Evolutionary conservation across 2,797 vertebrate species (phyloP).

Genomic region (Semaprochilodus insignis): DNA sequence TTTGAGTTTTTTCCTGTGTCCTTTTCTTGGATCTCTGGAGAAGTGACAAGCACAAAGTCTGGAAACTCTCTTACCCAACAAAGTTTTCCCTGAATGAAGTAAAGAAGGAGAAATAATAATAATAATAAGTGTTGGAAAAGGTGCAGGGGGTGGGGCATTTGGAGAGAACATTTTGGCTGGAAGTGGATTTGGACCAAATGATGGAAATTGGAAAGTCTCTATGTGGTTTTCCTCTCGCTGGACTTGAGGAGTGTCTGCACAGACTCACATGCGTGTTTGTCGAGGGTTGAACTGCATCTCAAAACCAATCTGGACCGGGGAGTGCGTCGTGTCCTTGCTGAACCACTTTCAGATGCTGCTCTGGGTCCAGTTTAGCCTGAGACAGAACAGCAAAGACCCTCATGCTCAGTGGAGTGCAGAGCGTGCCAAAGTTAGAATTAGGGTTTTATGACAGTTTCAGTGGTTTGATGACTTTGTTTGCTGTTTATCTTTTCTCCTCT

Average conservation of each 20-base stretch:
- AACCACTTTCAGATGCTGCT: background rate
- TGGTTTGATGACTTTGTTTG: background rate
- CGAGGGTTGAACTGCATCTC: background rate
- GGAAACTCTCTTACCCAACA: slow-evolving; percentile 36
- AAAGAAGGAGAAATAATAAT: slow-evolving; percentile 34
- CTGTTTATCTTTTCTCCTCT: background rate
- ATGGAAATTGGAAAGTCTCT: slow-evolving; percentile 71
- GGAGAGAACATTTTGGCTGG: slow-evolving; percentile 60
- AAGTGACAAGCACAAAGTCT: slow-evolving; percentile 57
- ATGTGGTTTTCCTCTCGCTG: slow-evolving; percentile 67
- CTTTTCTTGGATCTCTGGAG: slow-evolving; percentile 61
- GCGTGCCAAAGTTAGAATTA: background rate
- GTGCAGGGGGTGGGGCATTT: background rate
- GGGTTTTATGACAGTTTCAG: background rate
- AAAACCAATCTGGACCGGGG: background rate
- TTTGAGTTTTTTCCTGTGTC: slow-evolving; percentile 10
- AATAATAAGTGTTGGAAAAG: slow-evolving; percentile 58
- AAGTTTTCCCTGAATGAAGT: slow-evolving; percentile 61
- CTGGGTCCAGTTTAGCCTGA: background rate
- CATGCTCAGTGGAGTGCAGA: background rate
- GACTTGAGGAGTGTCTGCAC: slow-evolving; percentile 59
- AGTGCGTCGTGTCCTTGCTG: background rate
- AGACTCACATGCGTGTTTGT: background rate
- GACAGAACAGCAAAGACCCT: background rate
- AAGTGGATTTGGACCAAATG: slow-evolving; percentile 64